Base-by-base conservation (phyloP, 2,797 vertebrate genomes). In the Podargus strigoides region DNA sequence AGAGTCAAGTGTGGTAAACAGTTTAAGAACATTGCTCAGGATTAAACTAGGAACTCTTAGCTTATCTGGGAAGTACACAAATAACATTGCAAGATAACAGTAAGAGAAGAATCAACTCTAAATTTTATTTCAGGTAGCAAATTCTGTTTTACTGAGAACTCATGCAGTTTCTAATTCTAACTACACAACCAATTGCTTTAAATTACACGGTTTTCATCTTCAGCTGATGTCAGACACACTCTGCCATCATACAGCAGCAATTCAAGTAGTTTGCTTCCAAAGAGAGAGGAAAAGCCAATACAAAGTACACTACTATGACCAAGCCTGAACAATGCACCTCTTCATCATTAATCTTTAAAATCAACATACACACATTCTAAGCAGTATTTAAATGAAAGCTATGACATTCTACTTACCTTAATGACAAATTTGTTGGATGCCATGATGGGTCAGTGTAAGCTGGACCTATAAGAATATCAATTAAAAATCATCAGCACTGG, bases 371-470 rank as follows among this genome's bases (percentile, higher is more conserved):
- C 9, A 63, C 8, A 17, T 42, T 62, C 39, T 44, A 88, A 84
- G 47, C 2, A 46, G 13, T 34, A 69, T 27, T n/a, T 55, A 16
- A 70, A 78, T 86, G 26, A 34, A 91, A 79, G 22, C 19, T 81
- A 59, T 83, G 73, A 84, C 78, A 34, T 74, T 87, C 59, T 50
- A 91, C 98, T 98, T 98, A 99, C 99, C 98, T 99, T 99, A 90
- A 99, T 97, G 70, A 98, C 98, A 98, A 98, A 98, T 97, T 99
- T 99, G 87, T 96, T 97, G 49, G 98, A 98, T 58, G 97, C 85
- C 99, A 99, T 99, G 36, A 60, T 60, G 70, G 63, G 55, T 97
- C 94, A 86, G 36, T 53, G 23, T 32, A 89, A 91, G 50, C 77
- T 28, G 90, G 28, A 94, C 97, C 98, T 98, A 94, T 53, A 97